Evolutionary conservation across 2,113 vertebrate species (phyloP).

Genomic region (Myotis lucifugus): DNA sequence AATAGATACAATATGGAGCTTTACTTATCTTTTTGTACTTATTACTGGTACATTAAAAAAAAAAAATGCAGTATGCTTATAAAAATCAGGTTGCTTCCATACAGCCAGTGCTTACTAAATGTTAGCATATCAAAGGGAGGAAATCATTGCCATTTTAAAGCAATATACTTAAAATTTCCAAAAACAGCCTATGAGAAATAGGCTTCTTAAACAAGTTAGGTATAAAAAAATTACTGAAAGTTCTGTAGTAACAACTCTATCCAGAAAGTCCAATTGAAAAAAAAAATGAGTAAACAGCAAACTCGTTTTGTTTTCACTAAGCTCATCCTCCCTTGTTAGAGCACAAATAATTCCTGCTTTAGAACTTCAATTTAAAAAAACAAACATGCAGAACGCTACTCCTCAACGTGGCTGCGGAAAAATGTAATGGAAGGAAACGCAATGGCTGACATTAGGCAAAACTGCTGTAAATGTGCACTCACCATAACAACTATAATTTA

Average conservation of each 20-base stretch:
- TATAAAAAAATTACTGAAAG: constrained; percentile 75
- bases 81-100: constrained; percentile 76
- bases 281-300: constrained; percentile 64
- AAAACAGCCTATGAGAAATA: constrained; percentile 75
- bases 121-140: constrained; percentile 71
- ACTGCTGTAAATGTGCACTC: background rate
- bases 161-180: constrained; percentile 67
- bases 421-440: constrained; percentile 53
- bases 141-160: constrained; percentile 72
- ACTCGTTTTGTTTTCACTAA: constrained; percentile 59
- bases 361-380: constrained; percentile 47
- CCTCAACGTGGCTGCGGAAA: constrained; percentile 72
- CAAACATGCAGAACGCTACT: constrained; percentile 64
- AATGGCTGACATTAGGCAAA: constrained; percentile 54
- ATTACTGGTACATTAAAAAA: constrained; percentile 33
- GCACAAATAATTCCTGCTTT: constrained; percentile 73
- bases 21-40: constrained; percentile 50
- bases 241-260: constrained; percentile 46
- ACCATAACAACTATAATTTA: background rate
- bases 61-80: constrained; percentile 74
- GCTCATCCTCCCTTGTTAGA: constrained; percentile 64
- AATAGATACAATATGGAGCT: constrained; percentile 43
- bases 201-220: constrained; percentile 79
- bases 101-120: constrained; percentile 75
- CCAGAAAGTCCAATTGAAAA: constrained; percentile 65